Evolutionary conservation across 2,797 vertebrate genomes (phyloP), one percentile per base, ranked within the genome.

Genomic region (Anas georgica): DNA sequence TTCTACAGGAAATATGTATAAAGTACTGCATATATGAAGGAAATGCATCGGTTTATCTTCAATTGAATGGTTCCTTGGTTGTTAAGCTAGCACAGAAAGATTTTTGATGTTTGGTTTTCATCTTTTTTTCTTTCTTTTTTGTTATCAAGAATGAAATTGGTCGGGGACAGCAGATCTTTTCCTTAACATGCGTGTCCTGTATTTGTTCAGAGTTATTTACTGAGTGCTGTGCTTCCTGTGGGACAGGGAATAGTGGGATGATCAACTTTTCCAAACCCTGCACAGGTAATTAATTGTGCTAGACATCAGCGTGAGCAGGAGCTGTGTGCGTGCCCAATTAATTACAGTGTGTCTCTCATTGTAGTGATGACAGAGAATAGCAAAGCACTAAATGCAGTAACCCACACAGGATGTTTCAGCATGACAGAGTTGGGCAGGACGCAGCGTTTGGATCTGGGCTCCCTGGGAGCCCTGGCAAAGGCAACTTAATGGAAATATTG

Each of bases 191-290:
- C 69, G 54, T 33, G 5, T 50, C 48, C 31, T 77, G 22, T 88
- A 39, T 87, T 85, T 91, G 54, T 33, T 91, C 86, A 90, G 81
- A 67, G 26, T 90, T 91, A 77, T 90, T 88, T 90, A 84, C 70
- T 54, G 70, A 79, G 39, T 46, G 39, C 33, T 64, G 8, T 5
- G 21, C 56, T 80, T 95, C 43, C 68, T 74, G 29, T 58, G 75
- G 78, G 80, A 64, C 54, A 67, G 60, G 52, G 58, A 84, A 13
- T 56, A 80, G 48, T 48, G 64, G n/a, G 52, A 60, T 54, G 67
- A 88, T 82, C 60, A 41, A 58, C 74, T 82, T 79, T 56, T 70
- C 83, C 45, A 84, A 79, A 70, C 60, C 56, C 83, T 66, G 56
- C 54, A 23, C 54, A 70, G 67, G 68, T 84, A 85, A 91, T 88